Evolutionary conservation across 2,888 invertebrate species (phyloP).

Genomic region (Leptopterna dolabrata): DNA sequence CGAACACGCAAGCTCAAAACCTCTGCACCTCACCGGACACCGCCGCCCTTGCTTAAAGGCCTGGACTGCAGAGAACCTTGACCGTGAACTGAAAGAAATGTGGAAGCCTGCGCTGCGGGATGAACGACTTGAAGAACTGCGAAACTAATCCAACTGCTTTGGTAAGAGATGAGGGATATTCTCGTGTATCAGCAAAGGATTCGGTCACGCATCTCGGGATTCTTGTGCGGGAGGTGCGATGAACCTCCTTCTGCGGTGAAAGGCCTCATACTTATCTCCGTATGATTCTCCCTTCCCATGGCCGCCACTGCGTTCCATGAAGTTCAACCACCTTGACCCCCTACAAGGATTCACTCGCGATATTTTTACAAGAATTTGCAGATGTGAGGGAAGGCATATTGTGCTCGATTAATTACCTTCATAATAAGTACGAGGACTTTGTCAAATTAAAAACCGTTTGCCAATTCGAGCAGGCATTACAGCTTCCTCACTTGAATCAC

Average conservation of each 20-base stretch:
- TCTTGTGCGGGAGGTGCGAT: background rate
- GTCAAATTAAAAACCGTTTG: too few species aligned
- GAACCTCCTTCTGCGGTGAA: background rate
- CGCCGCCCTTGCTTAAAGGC: too few species aligned
- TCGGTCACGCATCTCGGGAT: background rate
- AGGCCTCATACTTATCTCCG: constrained; percentile 5
- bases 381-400: too few species aligned
- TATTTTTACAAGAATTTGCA: background rate
- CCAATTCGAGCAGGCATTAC: too few species aligned
- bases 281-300: background rate
- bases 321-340: background rate
- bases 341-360: background rate
- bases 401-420: too few species aligned
- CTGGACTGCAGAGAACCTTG: too few species aligned
- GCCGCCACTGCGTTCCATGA: background rate
- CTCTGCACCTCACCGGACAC: too few species aligned
- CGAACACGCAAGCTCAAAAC: too few species aligned
- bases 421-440: too few species aligned
- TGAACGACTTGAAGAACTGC: background rate
- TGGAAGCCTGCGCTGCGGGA: background rate
- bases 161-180: background rate
- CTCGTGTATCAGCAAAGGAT: background rate
- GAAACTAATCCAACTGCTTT: background rate
- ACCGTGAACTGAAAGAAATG: background rate
- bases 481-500: too few species aligned